A percentile compares a stretch with the other conserved stretches of the same genome.
phyloP scores from a whole-genome alignment of 2,113 vertebrate species.

The Alligator mississippiensis region DNA sequence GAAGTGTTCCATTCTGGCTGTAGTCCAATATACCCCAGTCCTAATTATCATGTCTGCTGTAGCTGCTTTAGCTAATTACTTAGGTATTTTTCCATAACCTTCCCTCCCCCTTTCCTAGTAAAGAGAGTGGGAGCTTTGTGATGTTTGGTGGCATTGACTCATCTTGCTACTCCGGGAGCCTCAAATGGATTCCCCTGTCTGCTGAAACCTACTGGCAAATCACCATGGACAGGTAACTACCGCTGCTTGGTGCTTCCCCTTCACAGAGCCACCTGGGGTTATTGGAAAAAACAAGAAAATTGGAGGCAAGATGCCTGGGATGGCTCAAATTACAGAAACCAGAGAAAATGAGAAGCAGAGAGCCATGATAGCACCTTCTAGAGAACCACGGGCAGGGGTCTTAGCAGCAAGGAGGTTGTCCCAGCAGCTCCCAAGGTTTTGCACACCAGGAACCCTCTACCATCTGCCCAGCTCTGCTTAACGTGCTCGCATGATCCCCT shows the following conservation, averaged over 20 bases:
- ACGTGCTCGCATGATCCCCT: neutral
- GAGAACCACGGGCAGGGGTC: neutral
- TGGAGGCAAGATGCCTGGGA: neutral
- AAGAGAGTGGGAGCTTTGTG: constrained; percentile 70
- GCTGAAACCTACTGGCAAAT: constrained; percentile 72
- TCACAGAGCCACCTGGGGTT: neutral
- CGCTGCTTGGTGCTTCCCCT: neutral
- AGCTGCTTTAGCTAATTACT: neutral
- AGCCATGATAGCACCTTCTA: too few relatives aligned
- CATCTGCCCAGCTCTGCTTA: neutral
- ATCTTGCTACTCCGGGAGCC: constrained; percentile 62
- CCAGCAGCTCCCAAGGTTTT: neutral
- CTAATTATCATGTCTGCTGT: neutral
- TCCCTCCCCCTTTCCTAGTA: neutral
- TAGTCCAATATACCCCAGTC: neutral
- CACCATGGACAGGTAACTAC: constrained; percentile 68
- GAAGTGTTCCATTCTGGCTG: neutral
- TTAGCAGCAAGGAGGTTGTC: neutral
- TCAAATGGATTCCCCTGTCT: constrained; percentile 75
- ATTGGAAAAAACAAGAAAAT: neutral
- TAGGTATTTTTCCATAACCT: neutral
- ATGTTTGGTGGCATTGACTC: constrained; percentile 72
- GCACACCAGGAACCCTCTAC: neutral
- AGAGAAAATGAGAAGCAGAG: neutral
- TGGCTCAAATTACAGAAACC: neutral